Percentiles rank a stretch among this genome's conserved stretches.
Evolutionary conservation across 2,888 invertebrate species (phyloP).

Genomic region (Ashinkailepas kermadecensis): DNA sequence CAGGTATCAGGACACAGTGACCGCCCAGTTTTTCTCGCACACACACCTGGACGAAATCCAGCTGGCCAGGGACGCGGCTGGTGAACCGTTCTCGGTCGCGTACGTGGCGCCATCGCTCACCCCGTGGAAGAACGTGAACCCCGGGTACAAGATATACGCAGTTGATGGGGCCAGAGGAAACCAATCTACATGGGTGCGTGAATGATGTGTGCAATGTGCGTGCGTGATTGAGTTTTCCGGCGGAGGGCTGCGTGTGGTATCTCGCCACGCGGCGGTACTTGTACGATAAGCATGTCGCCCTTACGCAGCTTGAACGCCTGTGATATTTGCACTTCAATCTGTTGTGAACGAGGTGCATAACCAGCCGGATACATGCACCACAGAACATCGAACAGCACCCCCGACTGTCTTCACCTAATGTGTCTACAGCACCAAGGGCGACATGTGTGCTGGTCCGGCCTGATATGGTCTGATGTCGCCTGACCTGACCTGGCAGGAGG

Average conservation of each 20-base stretch:
- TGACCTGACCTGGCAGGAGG: not conserved
- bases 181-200: not conserved
- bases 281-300: too few species aligned
- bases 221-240: too few species aligned
- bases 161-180: not conserved
- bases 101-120: constrained; percentile 49
- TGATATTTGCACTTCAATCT: too few species aligned
- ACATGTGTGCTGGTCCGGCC: not conserved
- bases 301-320: too few species aligned
- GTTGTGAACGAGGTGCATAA: too few species aligned
- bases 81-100: constrained; percentile 38
- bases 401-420: too few species aligned
- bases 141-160: not conserved
- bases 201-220: not conserved
- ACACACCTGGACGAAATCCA: constrained; percentile 43
- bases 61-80: constrained; percentile 41
- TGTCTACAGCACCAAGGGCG: too few species aligned
- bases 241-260: too few species aligned
- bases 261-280: too few species aligned
- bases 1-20: constrained; percentile 42
- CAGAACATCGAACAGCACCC: too few species aligned
- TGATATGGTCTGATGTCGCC: not conserved
- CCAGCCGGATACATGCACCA: too few species aligned
- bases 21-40: constrained; percentile 45
- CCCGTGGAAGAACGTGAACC: constrained; percentile 40